Conservation (phyloP, 1,140 invertebrate species). For the Diabrotica virgifera region DNA sequence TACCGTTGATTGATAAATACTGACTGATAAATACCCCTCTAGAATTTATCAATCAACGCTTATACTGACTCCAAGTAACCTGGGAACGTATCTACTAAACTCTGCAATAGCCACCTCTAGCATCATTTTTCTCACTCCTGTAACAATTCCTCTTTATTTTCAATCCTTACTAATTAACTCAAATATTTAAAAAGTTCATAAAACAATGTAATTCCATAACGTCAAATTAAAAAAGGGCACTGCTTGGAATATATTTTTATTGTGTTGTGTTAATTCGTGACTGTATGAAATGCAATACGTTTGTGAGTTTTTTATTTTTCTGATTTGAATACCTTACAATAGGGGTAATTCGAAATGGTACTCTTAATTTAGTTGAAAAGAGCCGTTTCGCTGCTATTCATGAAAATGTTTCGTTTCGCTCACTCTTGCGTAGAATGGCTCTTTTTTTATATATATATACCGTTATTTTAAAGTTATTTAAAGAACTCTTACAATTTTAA, state of each 20-base stretch:
- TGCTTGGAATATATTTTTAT: slow-evolving; percentile 10
- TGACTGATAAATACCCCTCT: too few relatives aligned
- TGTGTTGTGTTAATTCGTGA: slow-evolving; percentile 7
- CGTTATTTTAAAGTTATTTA: too few relatives aligned
- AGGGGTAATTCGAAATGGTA: slow-evolving; percentile 5
- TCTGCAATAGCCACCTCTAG: too few relatives aligned
- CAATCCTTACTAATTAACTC: slow-evolving; percentile 14
- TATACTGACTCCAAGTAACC: too few relatives aligned
- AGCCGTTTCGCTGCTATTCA: not conserved
- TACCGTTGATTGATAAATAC: too few relatives aligned
- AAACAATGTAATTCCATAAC: slow-evolving; percentile 12
- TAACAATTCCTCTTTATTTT: slow-evolving; percentile 15
- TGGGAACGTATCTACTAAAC: too few relatives aligned
- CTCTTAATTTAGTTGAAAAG: slow-evolving; percentile 11
- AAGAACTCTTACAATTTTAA: too few relatives aligned
- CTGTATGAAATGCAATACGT: slow-evolving; percentile 1
- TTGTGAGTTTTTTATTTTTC: slow-evolving; percentile 3
- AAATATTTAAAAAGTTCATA: slow-evolving; percentile 14
- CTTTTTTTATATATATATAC: too few relatives aligned
- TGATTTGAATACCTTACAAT: slow-evolving; percentile 6
- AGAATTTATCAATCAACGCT: too few relatives aligned
- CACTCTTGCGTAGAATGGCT: too few relatives aligned
- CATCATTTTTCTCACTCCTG: slow-evolving; percentile 2
- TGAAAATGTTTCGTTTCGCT: not conserved
- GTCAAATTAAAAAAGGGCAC: slow-evolving; percentile 7